Evolutionary conservation across 1,140 invertebrate species (phyloP), one percentile per base, ranked within the genome.

Genomic region (Lithobius niger): DNA sequence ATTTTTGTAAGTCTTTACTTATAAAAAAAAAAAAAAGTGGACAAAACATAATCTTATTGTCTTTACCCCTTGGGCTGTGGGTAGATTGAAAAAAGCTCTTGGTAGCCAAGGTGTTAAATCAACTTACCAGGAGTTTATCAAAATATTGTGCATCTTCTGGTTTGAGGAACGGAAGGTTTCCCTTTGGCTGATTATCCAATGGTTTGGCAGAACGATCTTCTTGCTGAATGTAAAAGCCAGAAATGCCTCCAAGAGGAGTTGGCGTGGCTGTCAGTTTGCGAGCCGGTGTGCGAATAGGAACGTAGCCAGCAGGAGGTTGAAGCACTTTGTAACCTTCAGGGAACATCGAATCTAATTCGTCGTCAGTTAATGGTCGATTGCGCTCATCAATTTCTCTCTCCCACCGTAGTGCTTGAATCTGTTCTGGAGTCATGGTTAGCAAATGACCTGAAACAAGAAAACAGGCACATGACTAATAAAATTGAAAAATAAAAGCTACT

Each of bases 101-200:
- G n/a, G n/a, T n/a, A n/a, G n/a, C n/a, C n/a, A n/a, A n/a, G n/a
- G n/a, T n/a, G 3, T 19, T 10, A 28, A 54, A 56, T 18, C 21
- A 22, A 65, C 69, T 66, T 59, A 76, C 76, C 44, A 99, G 73
- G 26, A 99, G 74, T 75, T 99, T 99, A 70, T 99, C 96, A 72
- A 99, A 99, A 75, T 99, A 99, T 71, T 99, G 97, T 24, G 97
- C 92, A 76, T 99, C 97, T 74, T 99, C 97, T 0, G 96, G 96
- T 70, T 99, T 99, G 79, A 99, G 86, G 67, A 98, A 94, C 18
- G 97, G 96, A 52, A 99, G 74, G 75, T 99, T 97, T 45, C 79
- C 80, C 71, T 97, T 96, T 0, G 96, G 96, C 70, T 99, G 96
- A 65, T 99, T 95, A 47, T 96, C 80, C 66, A 93, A 86, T 66